Conservation (phyloP, 2,888 invertebrate species). For the Trachelus tabidus region DNA sequence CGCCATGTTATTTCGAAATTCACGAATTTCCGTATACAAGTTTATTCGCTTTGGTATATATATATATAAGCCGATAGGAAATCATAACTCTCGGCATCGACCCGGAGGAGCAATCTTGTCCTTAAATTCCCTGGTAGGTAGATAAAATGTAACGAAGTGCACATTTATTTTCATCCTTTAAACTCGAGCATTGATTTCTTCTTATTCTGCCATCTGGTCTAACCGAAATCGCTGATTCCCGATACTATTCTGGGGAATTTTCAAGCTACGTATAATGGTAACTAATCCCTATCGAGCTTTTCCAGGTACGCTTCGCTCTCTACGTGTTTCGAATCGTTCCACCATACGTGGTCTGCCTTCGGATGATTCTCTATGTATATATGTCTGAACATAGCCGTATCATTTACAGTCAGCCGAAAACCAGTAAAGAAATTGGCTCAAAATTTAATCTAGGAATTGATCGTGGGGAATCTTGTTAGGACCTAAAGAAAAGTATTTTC, state of each 20-base stretch:
- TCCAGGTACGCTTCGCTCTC: neutral
- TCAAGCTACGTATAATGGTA: neutral
- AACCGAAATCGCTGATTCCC: neutral
- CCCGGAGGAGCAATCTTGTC: neutral
- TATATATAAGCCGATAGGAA: neutral
- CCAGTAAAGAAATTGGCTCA: neutral
- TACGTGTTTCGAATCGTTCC: constrained; percentile 6
- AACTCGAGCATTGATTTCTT: neutral
- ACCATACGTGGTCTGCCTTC: neutral
- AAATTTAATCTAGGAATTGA: neutral
- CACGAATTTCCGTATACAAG: neutral
- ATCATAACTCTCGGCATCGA: neutral
- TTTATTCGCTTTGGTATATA: neutral
- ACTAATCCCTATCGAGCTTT: constrained; percentile 1
- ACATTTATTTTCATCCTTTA: neutral
- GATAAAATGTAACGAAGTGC: neutral
- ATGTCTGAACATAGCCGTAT: neutral
- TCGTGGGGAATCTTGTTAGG: neutral
- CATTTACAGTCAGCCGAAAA: neutral
- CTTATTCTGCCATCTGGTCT: neutral
- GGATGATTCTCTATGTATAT: neutral
- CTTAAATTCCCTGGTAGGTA: neutral
- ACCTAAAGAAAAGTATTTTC: neutral
- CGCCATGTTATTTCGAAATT: neutral
- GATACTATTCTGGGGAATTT: neutral